Evolutionary conservation across 1,140 invertebrate species (phyloP).

Genomic region (Monochamus saltuarius): DNA sequence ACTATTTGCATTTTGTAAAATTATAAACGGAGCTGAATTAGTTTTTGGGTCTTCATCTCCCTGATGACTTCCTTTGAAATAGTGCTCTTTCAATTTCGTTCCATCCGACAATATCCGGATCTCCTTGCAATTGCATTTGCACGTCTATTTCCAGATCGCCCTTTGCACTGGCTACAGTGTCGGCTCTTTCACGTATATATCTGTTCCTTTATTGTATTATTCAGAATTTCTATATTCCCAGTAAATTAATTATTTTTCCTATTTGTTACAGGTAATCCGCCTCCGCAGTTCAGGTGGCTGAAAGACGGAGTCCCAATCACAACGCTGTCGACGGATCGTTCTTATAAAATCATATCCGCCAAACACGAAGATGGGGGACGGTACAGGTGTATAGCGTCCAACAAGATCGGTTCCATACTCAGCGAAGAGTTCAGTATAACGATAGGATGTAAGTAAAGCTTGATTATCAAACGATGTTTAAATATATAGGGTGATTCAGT

Average conservation of each 20-base stretch:
- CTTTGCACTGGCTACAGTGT: background rate
- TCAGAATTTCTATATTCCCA: no score
- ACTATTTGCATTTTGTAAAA: no score
- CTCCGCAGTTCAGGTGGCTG: constrained; percentile 85
- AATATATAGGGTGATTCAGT: no score
- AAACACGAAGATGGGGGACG: constrained; percentile 77
- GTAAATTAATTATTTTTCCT: background rate
- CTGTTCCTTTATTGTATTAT: no score
- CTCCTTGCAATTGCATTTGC: background rate
- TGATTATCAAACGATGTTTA: no score
- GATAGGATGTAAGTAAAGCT: constrained; percentile 80
- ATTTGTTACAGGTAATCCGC: constrained; percentile 73
- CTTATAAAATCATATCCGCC: constrained; percentile 79
- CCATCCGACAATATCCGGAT: background rate
- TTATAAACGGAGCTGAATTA: background rate
- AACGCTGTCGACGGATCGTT: constrained; percentile 73
- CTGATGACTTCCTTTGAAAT: background rate
- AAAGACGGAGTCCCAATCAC: constrained; percentile 77
- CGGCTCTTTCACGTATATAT: no score
- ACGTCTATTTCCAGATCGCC: background rate
- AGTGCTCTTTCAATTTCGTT: background rate
- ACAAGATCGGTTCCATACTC: constrained; percentile 86
- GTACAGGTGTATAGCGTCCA: constrained; percentile 88
- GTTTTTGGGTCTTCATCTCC: background rate
- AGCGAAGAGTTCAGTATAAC: constrained; percentile 83